Base-by-base conservation (phyloP, 2,888 invertebrate genomes). In the Zaprionus bogoriensis region DNA sequence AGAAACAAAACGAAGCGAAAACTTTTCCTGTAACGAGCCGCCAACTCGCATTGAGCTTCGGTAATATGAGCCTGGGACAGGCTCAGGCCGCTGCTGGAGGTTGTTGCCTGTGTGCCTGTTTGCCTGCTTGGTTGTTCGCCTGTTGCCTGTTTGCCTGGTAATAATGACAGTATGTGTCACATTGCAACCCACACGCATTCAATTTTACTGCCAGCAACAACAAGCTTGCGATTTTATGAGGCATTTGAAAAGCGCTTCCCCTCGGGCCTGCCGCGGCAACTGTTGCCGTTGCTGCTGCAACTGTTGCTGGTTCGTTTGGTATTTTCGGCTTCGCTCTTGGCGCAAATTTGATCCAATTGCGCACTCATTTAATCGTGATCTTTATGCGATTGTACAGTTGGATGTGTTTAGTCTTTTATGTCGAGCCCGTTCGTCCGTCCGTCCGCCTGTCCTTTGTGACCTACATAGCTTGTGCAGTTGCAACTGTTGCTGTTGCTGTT, bases 111-210 rank as follows among this genome's bases (percentile, higher is more conserved):
- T n/a, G 70, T 82, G 75, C 75, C 70, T 86, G 84, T 77, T 73
- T 83, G 86, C n/a, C n/a, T n/a, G n/a, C n/a, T 72, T 82, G 75
- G 71, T 67, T 86, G 84, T n/a, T n/a, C n/a, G n/a, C n/a, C n/a
- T n/a, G 78, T 73, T 83, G 86, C n/a, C n/a, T n/a, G n/a, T n/a
- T 72, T 82, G 75, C 75, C 70, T 86, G 84, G 86, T 87, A 87
- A 88, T 89, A 89, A 87, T 89, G 89, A 82, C 88, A 89, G 84
- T 80, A 88, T 89, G 82, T 89, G 89, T 86, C 88, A 87, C 79
- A 83, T 86, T 76, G 79, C 89, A 86, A 88, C 89, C 87, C 88
- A 89, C 89, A 88, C 83, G 82, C 83, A 86, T 87, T 86, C 86
- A 86, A 83, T 85, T 87, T 87, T 65, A 87, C 69, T 67, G 70